Evolutionary conservation across 1,140 invertebrate species (phyloP).

Genomic region (Notospermus geniculatus): DNA sequence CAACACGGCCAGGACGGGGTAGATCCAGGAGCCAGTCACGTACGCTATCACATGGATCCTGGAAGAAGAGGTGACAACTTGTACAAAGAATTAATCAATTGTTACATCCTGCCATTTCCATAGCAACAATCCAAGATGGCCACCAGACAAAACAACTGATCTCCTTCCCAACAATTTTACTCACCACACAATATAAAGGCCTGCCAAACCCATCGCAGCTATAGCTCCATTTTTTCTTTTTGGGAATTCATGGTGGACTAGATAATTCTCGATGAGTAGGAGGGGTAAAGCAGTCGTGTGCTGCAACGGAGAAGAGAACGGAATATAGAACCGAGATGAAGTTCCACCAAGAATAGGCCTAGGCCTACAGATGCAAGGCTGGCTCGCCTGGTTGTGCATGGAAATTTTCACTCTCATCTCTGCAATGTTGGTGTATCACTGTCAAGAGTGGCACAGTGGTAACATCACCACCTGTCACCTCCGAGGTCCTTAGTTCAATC

Average conservation of each 20-base stretch:
- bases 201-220: conserved; percentile 26
- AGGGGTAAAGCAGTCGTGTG: conserved; percentile 53
- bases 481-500: too few species aligned
- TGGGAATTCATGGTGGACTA: conserved; percentile 54
- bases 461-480: too few species aligned
- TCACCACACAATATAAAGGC: conserved; percentile 36
- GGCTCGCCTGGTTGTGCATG: too few species aligned
- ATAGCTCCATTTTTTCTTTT: conserved; percentile 28
- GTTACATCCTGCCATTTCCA: background rate
- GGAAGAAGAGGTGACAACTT: conserved; percentile 11
- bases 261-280: conserved; percentile 48
- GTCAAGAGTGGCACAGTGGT: too few species aligned
- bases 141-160: background rate
- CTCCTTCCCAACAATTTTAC: conserved; percentile 3
- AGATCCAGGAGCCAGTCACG: conserved; percentile 69
- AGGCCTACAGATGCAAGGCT: too few species aligned
- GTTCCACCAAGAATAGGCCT: too few species aligned
- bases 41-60: conserved; percentile 51
- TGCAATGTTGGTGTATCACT: too few species aligned
- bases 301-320: conserved; percentile 30
- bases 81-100: background rate
- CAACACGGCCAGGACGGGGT: conserved; percentile 77
- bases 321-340: too few species aligned
- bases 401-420: too few species aligned
- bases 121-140: background rate